phyloP scores from a whole-genome alignment of 2,888 invertebrate genomes.

The Lepidocyrtinus sp. region DNA sequence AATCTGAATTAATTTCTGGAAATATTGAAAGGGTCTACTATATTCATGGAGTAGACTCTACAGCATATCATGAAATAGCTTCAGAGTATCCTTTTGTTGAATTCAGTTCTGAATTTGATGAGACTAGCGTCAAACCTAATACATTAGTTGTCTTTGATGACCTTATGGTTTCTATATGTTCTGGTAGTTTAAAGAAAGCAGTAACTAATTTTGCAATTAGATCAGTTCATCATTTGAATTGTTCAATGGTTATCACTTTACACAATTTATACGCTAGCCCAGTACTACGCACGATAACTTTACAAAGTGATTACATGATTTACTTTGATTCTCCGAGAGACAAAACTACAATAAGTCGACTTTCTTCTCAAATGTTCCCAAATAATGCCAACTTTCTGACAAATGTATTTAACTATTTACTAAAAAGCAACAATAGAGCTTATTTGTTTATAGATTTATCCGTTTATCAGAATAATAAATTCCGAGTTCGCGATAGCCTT shows the following conservation, averaged over 20 bases:
- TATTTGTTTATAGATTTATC: neutral
- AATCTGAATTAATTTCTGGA: slow-evolving; percentile 20
- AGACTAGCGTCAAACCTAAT: neutral
- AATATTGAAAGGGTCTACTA: slow-evolving; percentile 19
- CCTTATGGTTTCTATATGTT: neutral
- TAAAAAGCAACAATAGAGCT: neutral
- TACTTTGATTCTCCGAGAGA: neutral
- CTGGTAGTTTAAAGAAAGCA: neutral
- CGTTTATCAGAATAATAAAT: neutral
- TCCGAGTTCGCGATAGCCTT: neutral
- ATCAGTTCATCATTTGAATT: neutral
- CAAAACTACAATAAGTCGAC: neutral
- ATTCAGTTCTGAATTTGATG: slow-evolving; percentile 33
- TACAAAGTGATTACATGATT: neutral
- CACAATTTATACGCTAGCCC: neutral
- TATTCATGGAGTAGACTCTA: slow-evolving; percentile 28
- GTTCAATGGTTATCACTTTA: neutral
- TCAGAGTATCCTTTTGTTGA: slow-evolving; percentile 15
- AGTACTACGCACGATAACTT: neutral
- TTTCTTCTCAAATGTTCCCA: neutral
- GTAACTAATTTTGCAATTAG: neutral
- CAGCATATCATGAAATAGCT: slow-evolving; percentile 15
- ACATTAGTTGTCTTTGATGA: slow-evolving; percentile 15
- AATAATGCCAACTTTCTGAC: neutral
- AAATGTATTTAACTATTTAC: neutral